Evolutionary conservation across 2,888 invertebrate genomes (phyloP).

Genomic region (Leucozona laternaria): DNA sequence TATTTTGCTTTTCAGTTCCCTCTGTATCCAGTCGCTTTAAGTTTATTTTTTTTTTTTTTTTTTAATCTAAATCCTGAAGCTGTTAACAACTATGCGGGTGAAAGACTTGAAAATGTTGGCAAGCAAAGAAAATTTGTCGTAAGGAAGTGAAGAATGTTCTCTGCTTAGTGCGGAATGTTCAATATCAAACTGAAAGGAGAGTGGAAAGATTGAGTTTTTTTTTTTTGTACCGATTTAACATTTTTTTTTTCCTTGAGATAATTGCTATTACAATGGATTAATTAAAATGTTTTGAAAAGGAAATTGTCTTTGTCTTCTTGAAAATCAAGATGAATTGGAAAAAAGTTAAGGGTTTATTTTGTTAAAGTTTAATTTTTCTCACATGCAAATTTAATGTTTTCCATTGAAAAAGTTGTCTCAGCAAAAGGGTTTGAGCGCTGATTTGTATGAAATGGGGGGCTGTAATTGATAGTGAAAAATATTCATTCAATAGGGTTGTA

Average conservation of each 20-base stretch:
- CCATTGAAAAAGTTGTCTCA: background rate
- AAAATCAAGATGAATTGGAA: conserved; percentile 11
- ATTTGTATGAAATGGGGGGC: too few relatives aligned
- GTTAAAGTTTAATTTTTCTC: background rate
- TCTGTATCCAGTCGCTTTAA: conserved; percentile 30
- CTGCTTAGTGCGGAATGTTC: conserved; percentile 23
- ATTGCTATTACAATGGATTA: conserved; percentile 49
- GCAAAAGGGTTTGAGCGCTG: too few relatives aligned
- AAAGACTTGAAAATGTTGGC: conserved; percentile 11
- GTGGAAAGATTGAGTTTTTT: conserved; percentile 6
- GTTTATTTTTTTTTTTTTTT: background rate
- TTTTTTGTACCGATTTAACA: background rate
- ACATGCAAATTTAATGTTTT: background rate
- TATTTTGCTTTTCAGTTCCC: conserved; percentile 9
- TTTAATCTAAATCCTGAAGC: conserved; percentile 7
- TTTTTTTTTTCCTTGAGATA: conserved; percentile 34
- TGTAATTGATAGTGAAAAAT: too few relatives aligned
- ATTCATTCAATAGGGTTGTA: too few relatives aligned
- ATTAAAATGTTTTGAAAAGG: conserved; percentile 50
- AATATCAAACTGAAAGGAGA: conserved; percentile 12
- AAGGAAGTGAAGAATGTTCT: conserved; percentile 38
- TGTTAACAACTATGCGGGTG: conserved; percentile 14
- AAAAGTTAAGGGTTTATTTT: conserved; percentile 8
- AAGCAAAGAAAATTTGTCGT: conserved; percentile 12
- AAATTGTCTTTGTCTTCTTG: conserved; percentile 10